These are phyloP conservation scores for Microcebus jonahi DNA, from an alignment of 2,113 vertebrate species.

Conservation along the genomic window DNA sequence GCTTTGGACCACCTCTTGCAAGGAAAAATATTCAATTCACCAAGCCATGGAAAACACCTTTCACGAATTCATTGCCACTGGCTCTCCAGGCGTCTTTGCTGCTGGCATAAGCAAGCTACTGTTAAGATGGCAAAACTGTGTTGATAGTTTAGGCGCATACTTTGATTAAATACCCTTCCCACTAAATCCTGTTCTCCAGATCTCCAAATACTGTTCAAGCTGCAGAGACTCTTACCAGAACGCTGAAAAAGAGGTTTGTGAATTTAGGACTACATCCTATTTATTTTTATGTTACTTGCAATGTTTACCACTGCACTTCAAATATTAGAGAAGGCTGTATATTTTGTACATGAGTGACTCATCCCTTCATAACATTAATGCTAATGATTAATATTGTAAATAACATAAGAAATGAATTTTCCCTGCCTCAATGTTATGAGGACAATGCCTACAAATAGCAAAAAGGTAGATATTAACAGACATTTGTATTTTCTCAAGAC, in stretches of 20 bases:
- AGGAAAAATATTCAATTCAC: no score
- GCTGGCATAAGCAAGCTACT: no score
- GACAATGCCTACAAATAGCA: background rate
- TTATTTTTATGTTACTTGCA: conserved; percentile 7
- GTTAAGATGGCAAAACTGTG: no score
- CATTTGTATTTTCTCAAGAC: background rate
- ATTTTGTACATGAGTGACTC: background rate
- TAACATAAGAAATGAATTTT: background rate
- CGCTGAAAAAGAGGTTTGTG: background rate
- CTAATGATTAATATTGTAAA: background rate
- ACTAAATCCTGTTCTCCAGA: background rate
- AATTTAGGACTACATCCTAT: background rate
- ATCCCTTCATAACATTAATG: background rate
- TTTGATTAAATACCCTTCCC: background rate
- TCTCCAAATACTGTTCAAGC: background rate
- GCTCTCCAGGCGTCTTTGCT: no score
- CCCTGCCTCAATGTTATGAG: background rate
- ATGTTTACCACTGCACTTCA: background rate
- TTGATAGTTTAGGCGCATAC: no score
- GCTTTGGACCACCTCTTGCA: no score
- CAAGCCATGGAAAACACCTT: no score
- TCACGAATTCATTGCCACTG: no score
- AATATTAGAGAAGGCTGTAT: background rate
- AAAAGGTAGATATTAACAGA: background rate
- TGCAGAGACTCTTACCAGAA: background rate